These are phyloP conservation scores for Sebastes kiyomatsui DNA, from an alignment of 2,797 vertebrate genomes.

Conservation along the genomic window DNA sequence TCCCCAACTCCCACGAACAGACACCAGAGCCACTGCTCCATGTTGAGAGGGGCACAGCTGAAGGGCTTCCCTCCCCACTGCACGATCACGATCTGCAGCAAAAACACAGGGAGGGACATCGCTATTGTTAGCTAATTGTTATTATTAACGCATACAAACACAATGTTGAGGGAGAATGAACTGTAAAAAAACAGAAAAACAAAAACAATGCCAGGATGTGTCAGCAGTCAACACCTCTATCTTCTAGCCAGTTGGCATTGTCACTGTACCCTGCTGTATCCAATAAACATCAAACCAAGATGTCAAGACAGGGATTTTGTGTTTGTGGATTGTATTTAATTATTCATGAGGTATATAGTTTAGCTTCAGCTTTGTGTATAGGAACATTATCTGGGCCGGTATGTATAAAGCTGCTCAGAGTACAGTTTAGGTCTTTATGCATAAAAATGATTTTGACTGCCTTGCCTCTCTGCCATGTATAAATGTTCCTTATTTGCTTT, in stretches of 20 bases:
- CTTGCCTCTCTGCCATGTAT: neutral
- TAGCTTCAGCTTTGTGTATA: neutral
- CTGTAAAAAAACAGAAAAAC: neutral
- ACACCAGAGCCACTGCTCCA: constrained; percentile 96
- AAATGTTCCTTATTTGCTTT: neutral
- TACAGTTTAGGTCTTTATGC: neutral
- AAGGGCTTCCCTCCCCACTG: constrained; percentile 94
- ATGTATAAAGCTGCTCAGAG: neutral
- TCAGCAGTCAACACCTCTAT: neutral
- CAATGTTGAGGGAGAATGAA: neutral
- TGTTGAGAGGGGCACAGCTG: constrained; percentile 91
- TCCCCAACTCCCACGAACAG: constrained; percentile 92
- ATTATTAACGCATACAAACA: constrained; percentile 7
- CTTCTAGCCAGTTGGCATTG: neutral
- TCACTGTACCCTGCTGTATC: neutral
- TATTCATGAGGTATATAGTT: neutral
- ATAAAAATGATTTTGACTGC: neutral
- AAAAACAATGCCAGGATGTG: neutral
- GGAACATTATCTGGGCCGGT: neutral
- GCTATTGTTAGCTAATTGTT: neutral
- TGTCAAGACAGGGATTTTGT: neutral
- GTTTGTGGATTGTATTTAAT: neutral
- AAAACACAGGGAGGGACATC: constrained; percentile 17
- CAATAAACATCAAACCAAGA: neutral
- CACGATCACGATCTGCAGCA: constrained; percentile 88